Base-by-base conservation (phyloP, 2,888 invertebrate genomes). In the Clivina fossor region DNA sequence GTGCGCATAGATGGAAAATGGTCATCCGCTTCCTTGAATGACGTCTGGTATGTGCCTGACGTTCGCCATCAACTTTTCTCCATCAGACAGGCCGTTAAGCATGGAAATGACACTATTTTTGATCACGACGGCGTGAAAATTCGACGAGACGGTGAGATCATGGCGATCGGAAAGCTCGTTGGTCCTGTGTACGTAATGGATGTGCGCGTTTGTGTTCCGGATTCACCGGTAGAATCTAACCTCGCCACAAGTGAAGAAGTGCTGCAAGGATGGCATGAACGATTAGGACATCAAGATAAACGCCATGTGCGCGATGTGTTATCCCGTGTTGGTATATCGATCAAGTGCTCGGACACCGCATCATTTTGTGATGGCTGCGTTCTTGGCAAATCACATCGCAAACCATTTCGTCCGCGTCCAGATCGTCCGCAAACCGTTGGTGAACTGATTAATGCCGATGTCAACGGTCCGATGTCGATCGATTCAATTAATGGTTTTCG, bases 261-360 rank as follows among this genome's bases (percentile, higher is more conserved):
- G n/a, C 55, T 63, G 5, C 64, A 62, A 28, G 61, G 59, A 28
- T 64, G 61, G 61, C 62, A 63, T 16, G 62, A 62, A 37, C 46
- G 60, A 15, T 48, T 63, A 47, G n/a, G n/a, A n/a, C n/a, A n/a
- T n/a, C n/a, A n/a, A n/a, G 60, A 63, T 22, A 63, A 63, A 55
- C 58, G 63, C 15, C 63, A 63, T 49, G 64, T 62, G 50, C 60
- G 62, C 22, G 51, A 61, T 15, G 61, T 62, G 37, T 30, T 63
- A 7, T 58, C 59, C 33, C 59, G 60, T n/a, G 16, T 50, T 41
- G 61, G 58, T 44, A 58, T 62, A 37, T 18, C 56, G 11, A 57
- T 58, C 5, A 61, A 58, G 47, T 55, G 47, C 19, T 60, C 57
- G 7, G 61, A 63, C 20, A 61, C 62, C 30, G 11, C 58, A 24